Base-by-base conservation (phyloP, 2,797 vertebrate species). In the Gobio occitaniae region DNA sequence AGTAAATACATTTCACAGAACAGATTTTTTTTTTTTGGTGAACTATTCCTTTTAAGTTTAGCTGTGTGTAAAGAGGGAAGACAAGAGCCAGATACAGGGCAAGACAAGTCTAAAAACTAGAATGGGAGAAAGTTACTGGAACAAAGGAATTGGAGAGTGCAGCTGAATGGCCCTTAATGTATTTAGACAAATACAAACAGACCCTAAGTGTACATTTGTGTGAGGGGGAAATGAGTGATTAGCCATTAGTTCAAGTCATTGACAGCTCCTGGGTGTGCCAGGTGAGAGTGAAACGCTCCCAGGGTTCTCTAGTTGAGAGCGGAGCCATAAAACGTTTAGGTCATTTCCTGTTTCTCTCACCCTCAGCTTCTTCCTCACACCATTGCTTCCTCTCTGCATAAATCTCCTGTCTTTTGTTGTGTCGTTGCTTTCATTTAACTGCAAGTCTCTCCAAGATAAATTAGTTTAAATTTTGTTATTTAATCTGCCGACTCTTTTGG, bases 331-430 rank as follows among this genome's bases (percentile, higher is more conserved):
- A 80, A 59, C 47, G 1, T 65, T 50, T 41, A 72, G 80, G 63
- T 72, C 38, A 88, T 87, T 90, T 90, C 89, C 87, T 86, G 82
- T 86, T 87, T 48, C 75, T 77, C n/a, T 86, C 76, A 79, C 74
- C 65, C 78, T 84, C 63, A 72, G 75, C 63, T 54, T 72, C 59
- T 63, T 41, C 52, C 61, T 80, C 36, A 77, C 77, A 38, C 63
- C 16, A 68, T 61, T 1, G 2, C 80, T 85, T 86, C 48, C 78
- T 83, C 16, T 16, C 16, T 9, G 71, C 78, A 86, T 66, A 25
- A 86, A 87, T 86, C 74, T 84, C 41, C 15, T 29, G 48, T 69
- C 41, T 50, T 19, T 84, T 76, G 52, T 65, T 84, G 63, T 10
- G 13, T 61, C 29, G n/a, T 50, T 66, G 29, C 7, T 76, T 48